phyloP scores from a whole-genome alignment of 2,888 invertebrate genomes.

The Macrostomum cliftonense region DNA sequence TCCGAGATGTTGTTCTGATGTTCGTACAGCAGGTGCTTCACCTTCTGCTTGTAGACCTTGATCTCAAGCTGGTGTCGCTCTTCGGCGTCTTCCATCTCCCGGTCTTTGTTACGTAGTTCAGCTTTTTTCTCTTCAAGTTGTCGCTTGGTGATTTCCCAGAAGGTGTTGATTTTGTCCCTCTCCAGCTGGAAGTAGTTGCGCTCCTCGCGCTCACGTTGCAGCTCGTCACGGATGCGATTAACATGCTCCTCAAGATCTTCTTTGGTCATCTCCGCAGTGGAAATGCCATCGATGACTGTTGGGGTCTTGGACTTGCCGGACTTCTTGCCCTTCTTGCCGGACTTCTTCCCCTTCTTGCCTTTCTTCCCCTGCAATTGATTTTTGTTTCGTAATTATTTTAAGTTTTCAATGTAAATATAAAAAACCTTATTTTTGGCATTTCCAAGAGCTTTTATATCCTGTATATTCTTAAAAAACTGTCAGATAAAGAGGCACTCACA shows the following conservation, averaged over 20 bases:
- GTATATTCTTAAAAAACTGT: too few species aligned
- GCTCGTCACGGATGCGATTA: constrained; percentile 62
- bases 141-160: constrained; percentile 81
- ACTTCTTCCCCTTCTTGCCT: constrained; percentile 20
- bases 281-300: constrained; percentile 59
- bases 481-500: too few species aligned
- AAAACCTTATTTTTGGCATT: too few species aligned
- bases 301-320: constrained; percentile 29
- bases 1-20: constrained; percentile 67
- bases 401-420: too few species aligned
- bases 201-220: constrained; percentile 81
- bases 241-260: constrained; percentile 78
- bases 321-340: constrained; percentile 28
- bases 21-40: constrained; percentile 75
- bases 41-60: constrained; percentile 72
- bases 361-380: constrained; percentile 16
- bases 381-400: too few species aligned
- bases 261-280: constrained; percentile 72
- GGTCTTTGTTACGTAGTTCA: constrained; percentile 51
- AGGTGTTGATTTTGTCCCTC: constrained; percentile 73
- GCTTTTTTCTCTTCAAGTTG: constrained; percentile 67
- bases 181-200: constrained; percentile 84
- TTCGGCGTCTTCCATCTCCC: constrained; percentile 66
- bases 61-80: constrained; percentile 69
- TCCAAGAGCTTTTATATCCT: too few species aligned